A percentile compares a stretch with the other conserved stretches of the same genome.
These are phyloP conservation scores for Punctoribates punctum DNA, from an alignment of 2,888 invertebrate genomes.

Conservation along the genomic window DNA sequence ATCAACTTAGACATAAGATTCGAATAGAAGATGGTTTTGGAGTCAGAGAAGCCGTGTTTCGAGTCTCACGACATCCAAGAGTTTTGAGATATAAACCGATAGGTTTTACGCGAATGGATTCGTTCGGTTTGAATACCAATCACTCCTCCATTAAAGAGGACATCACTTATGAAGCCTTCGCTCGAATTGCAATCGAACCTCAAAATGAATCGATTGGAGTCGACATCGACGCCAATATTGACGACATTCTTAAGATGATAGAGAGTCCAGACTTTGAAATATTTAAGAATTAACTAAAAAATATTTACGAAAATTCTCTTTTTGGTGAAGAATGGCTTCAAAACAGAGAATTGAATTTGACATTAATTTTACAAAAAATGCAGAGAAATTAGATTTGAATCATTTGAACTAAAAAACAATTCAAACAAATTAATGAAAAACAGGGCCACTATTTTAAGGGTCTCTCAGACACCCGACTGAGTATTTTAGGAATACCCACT, in stretches of 20 bases:
- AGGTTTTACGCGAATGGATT: not conserved
- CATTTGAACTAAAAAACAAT: no score
- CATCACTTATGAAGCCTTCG: constrained; percentile 16
- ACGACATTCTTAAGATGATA: not conserved
- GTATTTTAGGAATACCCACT: no score
- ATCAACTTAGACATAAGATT: constrained; percentile 25
- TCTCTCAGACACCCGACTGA: no score
- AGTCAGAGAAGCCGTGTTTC: not conserved
- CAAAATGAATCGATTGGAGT: not conserved
- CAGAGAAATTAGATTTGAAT: no score
- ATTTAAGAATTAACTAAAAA: not conserved
- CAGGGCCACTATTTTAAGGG: no score
- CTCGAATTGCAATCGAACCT: not conserved
- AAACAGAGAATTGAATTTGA: no score
- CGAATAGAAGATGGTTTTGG: constrained; percentile 7
- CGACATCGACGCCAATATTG: not conserved
- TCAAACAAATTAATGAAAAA: no score
- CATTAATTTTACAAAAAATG: no score
- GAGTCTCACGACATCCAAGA: constrained; percentile 27
- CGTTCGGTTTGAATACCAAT: not conserved
- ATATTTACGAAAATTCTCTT: no score
- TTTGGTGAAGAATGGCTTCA: no score
- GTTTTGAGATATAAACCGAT: constrained; percentile 23
- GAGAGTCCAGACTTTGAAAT: not conserved
- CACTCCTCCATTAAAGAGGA: not conserved